Evolutionary conservation across 2,113 vertebrate genomes (phyloP), one percentile per base, ranked within the genome.

Genomic region (Lonchura striata): DNA sequence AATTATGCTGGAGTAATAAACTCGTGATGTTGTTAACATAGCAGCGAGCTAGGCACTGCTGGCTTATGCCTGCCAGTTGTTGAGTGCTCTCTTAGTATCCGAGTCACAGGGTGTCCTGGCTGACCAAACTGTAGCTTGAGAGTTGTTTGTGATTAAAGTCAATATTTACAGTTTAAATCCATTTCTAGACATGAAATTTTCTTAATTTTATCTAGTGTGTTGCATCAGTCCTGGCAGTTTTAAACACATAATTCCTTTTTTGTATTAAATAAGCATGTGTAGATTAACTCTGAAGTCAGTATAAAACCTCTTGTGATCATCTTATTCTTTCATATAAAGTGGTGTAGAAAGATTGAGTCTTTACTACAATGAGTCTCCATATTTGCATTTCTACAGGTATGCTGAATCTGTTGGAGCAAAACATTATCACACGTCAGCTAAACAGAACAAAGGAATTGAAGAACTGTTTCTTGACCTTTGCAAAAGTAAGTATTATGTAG

Each of bases 361-460:
- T 63, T 52, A 52, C 18, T 82, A 72, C n/a, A 87, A 0, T 64
- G 53, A 60, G 84, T 39, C 39, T 92, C 28, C 37, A 5, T 91
- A 39, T 91, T 24, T 96, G 50, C 16, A 12, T 82, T 94, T 59
- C 41, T 85, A 54, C 90, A 99, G 99, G 96, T 99, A 99, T 77
- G 98, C 99, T 41, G 99, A 99, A 96, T 99, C 99, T 68, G 99
- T 99, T 82, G 99, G 99, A 95, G 99, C 99, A 97, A 99, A 98
- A 98, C 99, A 99, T 98, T 99, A 99, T 97, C 99, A 99, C 96
- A 99, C 99, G 22, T 99, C 99, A 88, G 99, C 99, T 96, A 99
- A 99, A 98, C 97, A 99, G 96, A 99, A 99, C 96, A 99, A 99
- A 98, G 99, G 99, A 98, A 99, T 99, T 70, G 99, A 99, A 97